Conservation (phyloP, 1,140 invertebrate genomes). For the Ganaspis sp. region DNA sequence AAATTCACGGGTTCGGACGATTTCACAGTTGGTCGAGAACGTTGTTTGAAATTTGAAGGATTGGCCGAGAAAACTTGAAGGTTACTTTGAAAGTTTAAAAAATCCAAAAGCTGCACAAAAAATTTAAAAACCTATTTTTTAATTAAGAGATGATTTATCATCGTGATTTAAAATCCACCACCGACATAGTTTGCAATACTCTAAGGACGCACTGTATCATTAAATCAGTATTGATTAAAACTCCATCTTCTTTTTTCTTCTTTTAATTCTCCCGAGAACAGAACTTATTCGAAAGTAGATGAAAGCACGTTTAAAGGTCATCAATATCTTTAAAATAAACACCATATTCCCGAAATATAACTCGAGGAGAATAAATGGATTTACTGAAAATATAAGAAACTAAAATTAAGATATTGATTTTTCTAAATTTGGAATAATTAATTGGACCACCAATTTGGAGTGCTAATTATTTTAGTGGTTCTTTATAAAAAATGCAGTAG, state of each 20-base stretch:
- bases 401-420: too few relatives aligned
- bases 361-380: too few relatives aligned
- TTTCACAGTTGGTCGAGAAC: background rate
- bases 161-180: background rate
- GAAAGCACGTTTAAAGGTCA: background rate
- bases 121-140: background rate
- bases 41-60: background rate
- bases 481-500: too few relatives aligned
- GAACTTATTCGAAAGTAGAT: background rate
- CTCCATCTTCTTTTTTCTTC: background rate
- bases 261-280: background rate
- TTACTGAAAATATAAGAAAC: too few relatives aligned
- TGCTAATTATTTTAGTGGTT: too few relatives aligned
- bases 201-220: background rate
- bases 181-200: background rate
- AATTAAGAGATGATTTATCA: background rate
- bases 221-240: conserved; percentile 16
- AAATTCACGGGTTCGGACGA: conserved; percentile 18
- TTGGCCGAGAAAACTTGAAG: background rate
- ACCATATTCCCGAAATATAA: too few relatives aligned
- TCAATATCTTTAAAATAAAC: conserved; percentile 1
- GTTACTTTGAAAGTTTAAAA: background rate
- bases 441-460: too few relatives aligned
- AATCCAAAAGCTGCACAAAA: background rate
- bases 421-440: too few relatives aligned